Conservation (phyloP, 2,113 vertebrate genomes). For the Chrysemys picta region DNA sequence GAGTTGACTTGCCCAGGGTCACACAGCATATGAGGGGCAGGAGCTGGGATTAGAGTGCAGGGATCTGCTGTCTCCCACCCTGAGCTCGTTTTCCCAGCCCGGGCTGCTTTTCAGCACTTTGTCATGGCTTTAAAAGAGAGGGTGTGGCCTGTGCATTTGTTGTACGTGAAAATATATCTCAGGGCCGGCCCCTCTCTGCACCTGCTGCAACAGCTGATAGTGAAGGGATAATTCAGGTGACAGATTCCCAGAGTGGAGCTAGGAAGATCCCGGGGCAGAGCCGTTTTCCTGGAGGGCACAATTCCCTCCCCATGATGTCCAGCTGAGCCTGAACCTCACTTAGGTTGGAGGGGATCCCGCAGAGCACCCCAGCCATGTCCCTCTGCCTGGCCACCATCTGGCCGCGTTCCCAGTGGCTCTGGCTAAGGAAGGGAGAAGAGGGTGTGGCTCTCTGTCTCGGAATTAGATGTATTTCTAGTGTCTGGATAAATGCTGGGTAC, state of each 20-base stretch:
- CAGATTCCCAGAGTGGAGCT: too few relatives aligned
- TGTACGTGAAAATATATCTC: too few relatives aligned
- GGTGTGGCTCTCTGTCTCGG: not conserved
- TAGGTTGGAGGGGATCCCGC: too few relatives aligned
- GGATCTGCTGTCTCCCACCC: not conserved
- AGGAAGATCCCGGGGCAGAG: too few relatives aligned
- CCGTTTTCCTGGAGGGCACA: too few relatives aligned
- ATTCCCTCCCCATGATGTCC: too few relatives aligned
- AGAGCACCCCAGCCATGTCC: not conserved
- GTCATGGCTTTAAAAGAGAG: not conserved
- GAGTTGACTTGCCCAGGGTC: not conserved
- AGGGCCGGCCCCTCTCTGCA: too few relatives aligned
- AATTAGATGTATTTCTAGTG: not conserved
- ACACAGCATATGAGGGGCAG: not conserved
- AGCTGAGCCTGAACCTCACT: too few relatives aligned
- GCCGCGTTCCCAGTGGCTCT: not conserved
- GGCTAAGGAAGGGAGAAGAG: not conserved
- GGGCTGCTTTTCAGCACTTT: not conserved
- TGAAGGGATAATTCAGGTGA: too few relatives aligned
- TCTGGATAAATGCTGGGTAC: not conserved
- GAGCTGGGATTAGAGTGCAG: not conserved
- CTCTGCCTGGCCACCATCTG: not conserved
- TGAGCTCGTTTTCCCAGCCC: not conserved
- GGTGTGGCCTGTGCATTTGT: too few relatives aligned
- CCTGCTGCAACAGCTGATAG: too few relatives aligned